Conservation (phyloP, 2,797 vertebrate genomes). For the Eremophila alpestris region DNA sequence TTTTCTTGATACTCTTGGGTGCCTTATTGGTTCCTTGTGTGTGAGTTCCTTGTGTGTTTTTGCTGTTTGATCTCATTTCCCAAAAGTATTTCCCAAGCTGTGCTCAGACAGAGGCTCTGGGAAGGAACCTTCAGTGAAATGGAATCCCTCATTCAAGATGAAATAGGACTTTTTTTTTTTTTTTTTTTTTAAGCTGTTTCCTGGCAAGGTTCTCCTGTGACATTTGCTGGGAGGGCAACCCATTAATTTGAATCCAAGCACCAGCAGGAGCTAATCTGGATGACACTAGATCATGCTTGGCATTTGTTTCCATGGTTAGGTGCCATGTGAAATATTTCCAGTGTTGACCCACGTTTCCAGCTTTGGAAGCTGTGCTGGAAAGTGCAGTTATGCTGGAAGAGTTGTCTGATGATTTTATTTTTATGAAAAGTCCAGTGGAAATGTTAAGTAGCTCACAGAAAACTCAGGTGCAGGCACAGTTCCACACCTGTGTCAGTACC, state of each 20-base stretch:
- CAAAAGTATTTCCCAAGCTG: slow-evolving; percentile 41
- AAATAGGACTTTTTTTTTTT: background rate
- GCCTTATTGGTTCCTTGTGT: background rate
- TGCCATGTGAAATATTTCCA: slow-evolving; percentile 62
- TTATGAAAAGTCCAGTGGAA: slow-evolving; percentile 1
- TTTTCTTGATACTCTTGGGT: background rate
- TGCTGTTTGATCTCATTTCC: slow-evolving; percentile 32
- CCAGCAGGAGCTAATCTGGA: slow-evolving; percentile 58
- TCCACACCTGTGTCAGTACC: slow-evolving; percentile 10
- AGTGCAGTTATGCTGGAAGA: slow-evolving; percentile 6
- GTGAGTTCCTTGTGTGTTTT: background rate
- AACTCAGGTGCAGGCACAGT: slow-evolving; percentile 4
- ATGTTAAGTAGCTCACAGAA: background rate
- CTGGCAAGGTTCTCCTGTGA: slow-evolving; percentile 47
- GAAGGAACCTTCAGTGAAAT: slow-evolving; percentile 41
- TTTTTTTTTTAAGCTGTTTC: slow-evolving; percentile 2
- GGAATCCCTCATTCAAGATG: slow-evolving; percentile 24
- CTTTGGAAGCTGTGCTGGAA: slow-evolving; percentile 50
- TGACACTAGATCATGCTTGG: slow-evolving; percentile 56
- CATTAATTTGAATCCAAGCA: slow-evolving; percentile 49
- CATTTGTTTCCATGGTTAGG: slow-evolving; percentile 48
- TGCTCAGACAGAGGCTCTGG: background rate
- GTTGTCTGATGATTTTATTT: background rate
- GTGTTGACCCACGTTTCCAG: slow-evolving; percentile 50
- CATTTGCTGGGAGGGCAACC: slow-evolving; percentile 53